Base-by-base conservation (phyloP, 2,797 vertebrate genomes). In the Cyprinella venusta region DNA sequence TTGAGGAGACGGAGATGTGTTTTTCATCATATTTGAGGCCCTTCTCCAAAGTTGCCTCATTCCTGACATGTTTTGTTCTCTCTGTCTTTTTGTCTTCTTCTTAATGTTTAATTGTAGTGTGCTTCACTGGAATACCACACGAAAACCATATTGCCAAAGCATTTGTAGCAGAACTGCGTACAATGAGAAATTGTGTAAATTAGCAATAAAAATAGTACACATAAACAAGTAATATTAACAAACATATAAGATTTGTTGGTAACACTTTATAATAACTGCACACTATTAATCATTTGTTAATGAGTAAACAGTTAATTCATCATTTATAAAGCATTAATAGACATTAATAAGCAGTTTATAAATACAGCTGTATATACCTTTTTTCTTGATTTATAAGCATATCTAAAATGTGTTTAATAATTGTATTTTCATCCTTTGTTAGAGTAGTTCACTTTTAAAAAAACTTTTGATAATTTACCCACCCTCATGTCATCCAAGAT, bases 21-120 rank as follows among this genome's bases (percentile, higher is more conserved):
- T 79, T 86, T 87, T 87, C 74, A 56, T 76, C 70, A 74, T 78
- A 61, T 72, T 72, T 81, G 71, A 38, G 69, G 75, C 85, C 50
- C 71, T 81, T 86, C 85, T 87, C 79, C 83, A 86, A 84, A 50
- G 76, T 79, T 81, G 21, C 36, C 30, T 78, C 50, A 75, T 84
- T 86, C 76, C 83, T 85, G 45, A 81, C 76, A 67, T 81, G 80
- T 79, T 74, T 68, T 72, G 50, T 64, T 74, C 64, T n/a, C 26
- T 56, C 68, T 61, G 40, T 48, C 19, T 78, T 42, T 70, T 33
- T 85, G 40, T 71, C 6, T 10, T 38, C 8, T 59, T 26, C 0
- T 59, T 6, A 0, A 5, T 16, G 21, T 18, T 42, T 8, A 3
- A 6, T 76, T 76, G 59, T 40, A 38, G 15, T 24, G 33, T 21